A percentile compares a stretch with the other conserved stretches of the same genome.
phyloP scores from a whole-genome alignment of 2,797 vertebrate genomes.

The Melanotaenia maccullochi region DNA sequence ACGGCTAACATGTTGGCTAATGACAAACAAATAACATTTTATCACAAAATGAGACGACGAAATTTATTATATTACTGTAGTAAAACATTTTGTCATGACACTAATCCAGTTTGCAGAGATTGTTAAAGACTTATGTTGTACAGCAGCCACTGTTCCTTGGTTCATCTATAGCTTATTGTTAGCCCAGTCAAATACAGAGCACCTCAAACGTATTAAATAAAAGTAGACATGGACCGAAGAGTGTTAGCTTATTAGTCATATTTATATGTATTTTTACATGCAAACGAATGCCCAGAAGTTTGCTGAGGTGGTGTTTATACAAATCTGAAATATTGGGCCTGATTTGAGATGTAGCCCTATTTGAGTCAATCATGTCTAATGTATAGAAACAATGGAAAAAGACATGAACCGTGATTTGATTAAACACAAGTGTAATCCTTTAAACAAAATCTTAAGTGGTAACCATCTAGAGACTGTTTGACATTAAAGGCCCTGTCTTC shows the following conservation, averaged over 20 bases:
- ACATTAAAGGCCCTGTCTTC: constrained; percentile 16
- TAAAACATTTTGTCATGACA: neutral
- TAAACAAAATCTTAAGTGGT: neutral
- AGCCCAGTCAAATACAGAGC: constrained; percentile 66
- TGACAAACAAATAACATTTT: constrained; percentile 32
- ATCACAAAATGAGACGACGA: neutral
- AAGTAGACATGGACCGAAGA: constrained; percentile 38
- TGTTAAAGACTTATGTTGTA: constrained; percentile 17
- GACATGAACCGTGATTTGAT: constrained; percentile 17
- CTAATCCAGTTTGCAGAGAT: neutral
- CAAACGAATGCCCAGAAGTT: neutral
- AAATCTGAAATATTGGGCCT: neutral
- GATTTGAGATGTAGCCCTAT: constrained; percentile 2
- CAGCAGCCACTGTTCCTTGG: constrained; percentile 54
- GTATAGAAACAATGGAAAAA: constrained; percentile 55
- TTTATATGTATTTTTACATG: constrained; percentile 10
- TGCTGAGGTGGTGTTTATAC: constrained; percentile 7
- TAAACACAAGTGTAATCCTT: constrained; percentile 1
- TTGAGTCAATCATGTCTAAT: constrained; percentile 31
- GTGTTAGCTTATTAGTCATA: neutral
- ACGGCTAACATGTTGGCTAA: constrained; percentile 61
- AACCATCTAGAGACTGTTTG: constrained; percentile 16
- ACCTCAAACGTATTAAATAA: constrained; percentile 44
- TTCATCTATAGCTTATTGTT: constrained; percentile 83
- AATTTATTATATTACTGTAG: neutral